Base-by-base conservation (phyloP, 2,888 invertebrate genomes). In the Parnassius glacialis region DNA sequence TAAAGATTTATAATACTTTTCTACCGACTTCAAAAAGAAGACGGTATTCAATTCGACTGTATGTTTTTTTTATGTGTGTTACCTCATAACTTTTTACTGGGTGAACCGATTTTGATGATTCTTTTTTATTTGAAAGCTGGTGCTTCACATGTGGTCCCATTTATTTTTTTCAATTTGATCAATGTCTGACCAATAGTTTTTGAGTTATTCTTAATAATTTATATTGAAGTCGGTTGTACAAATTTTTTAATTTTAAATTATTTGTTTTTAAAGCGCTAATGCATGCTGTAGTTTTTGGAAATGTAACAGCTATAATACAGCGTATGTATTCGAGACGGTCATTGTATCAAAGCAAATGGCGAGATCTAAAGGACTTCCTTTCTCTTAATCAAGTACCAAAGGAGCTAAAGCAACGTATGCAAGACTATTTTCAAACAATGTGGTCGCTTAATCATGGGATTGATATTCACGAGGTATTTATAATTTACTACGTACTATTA, bases 381-480 rank as follows among this genome's bases (percentile, higher is more conserved):
- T 94, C 96, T 48, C 93, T 98, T 68, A 98, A 98, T 92, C 97
- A 98, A 92, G 97, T 99, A 76, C 98, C 98, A 2, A 97, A 97
- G 79, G 97, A 97, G 80, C 92, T 99, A 66, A 98, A 98, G 82
- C 97, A 97, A 80, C 92, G 98, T 66, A 98, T 99, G 95, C 97
- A 98, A 80, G 98, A 99, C 83, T 98, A 98, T 85, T 98, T 98
- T 84, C 98, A 98, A 87, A 98, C 98, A 12, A 98, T 97, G 94
- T 99, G 98, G 98, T 98, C 98, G 11, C 93, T 99, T 65, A 98
- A 98, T 90, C 98, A 98, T 83, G 98, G 98, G 62, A 98, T 99
- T 78, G 98, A 98, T 84, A 97, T 97, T 72, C 96, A 97, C 79
- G 98, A 98, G 95, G 98, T 98, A 89, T 50, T 42, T 51, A 2